Evolutionary conservation across 1,140 invertebrate species (phyloP).

Genomic region (Leptoteleia sp.): DNA sequence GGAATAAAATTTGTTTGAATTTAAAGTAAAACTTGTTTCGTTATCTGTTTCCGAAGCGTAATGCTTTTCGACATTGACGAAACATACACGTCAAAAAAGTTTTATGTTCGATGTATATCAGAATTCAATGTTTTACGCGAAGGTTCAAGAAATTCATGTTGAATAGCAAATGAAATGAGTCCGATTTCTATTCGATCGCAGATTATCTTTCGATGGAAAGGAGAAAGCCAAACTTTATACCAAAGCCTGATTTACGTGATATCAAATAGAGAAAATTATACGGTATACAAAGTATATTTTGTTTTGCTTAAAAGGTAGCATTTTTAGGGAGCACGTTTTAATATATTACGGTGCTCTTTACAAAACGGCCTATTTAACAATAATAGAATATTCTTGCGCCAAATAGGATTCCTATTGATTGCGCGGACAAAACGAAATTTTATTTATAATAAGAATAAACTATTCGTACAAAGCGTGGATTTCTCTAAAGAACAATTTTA

Average conservation of each 20-base stretch:
- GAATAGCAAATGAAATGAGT: slow-evolving; percentile 55
- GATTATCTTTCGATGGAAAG: slow-evolving; percentile 56
- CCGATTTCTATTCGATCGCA: slow-evolving; percentile 61
- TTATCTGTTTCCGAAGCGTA: slow-evolving; percentile 13
- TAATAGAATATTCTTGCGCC: no score
- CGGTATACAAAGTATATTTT: slow-evolving; percentile 31
- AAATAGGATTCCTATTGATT: no score
- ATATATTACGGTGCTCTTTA: no score
- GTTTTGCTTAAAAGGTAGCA: slow-evolving; percentile 10
- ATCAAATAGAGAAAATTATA: slow-evolving; percentile 48
- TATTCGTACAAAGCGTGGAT: no score
- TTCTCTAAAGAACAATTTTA: no score
- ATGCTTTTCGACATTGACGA: slow-evolving; percentile 22
- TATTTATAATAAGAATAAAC: no score
- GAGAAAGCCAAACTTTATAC: slow-evolving; percentile 50
- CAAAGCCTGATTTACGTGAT: slow-evolving; percentile 59
- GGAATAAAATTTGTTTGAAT: slow-evolving; percentile 18
- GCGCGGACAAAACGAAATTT: no score
- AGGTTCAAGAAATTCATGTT: slow-evolving; percentile 38
- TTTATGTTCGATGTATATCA: slow-evolving; percentile 37
- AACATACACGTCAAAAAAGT: slow-evolving; percentile 29
- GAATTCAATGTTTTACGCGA: slow-evolving; percentile 38
- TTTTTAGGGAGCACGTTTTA: background rate
- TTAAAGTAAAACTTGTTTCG: slow-evolving; percentile 27
- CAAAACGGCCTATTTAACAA: no score